Conservation (phyloP, 2,797 vertebrate species). For the Enteromius unitaeniatus region DNA sequence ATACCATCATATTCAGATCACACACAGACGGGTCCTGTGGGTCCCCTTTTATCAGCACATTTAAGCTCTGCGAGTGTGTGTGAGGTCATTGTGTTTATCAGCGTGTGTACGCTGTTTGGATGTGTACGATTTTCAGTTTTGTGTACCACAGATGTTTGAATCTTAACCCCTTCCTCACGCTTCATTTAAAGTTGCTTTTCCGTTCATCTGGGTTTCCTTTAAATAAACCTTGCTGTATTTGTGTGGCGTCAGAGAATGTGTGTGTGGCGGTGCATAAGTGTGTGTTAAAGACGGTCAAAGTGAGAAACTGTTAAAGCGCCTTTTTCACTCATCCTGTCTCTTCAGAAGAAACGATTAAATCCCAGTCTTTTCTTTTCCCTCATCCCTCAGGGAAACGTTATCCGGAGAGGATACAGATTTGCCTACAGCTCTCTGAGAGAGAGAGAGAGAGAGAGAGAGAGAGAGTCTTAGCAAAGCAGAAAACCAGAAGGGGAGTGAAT, state of each 20-base stretch:
- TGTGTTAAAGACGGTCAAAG: background rate
- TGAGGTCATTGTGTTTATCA: conserved; percentile 28
- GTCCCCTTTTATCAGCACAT: conserved; percentile 44
- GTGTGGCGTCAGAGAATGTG: background rate
- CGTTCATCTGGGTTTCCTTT: conserved; percentile 21
- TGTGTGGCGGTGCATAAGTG: background rate
- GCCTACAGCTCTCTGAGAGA: conserved; percentile 32
- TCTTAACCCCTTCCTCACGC: conserved; percentile 4
- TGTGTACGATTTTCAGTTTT: conserved; percentile 23
- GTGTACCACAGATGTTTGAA: conserved; percentile 14
- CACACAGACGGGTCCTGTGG: conserved; percentile 36
- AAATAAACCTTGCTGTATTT: conserved; percentile 2
- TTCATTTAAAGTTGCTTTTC: conserved; percentile 5
- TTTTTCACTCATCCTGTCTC: conserved; percentile 20
- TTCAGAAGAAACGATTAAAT: conserved; percentile 44
- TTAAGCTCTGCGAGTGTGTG: background rate
- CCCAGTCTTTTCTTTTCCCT: conserved; percentile 21
- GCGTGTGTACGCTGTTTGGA: background rate
- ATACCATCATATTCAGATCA: conserved; percentile 50
- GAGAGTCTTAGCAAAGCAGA: background rate
- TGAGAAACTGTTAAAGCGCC: conserved; percentile 18
- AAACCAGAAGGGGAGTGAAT: conserved; percentile 24
- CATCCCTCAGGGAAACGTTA: conserved; percentile 32
- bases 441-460: conserved; percentile 12
- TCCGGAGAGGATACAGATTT: conserved; percentile 48